Evolutionary conservation across 1,140 invertebrate species (phyloP).

Genomic region (Gerris buenoi): DNA sequence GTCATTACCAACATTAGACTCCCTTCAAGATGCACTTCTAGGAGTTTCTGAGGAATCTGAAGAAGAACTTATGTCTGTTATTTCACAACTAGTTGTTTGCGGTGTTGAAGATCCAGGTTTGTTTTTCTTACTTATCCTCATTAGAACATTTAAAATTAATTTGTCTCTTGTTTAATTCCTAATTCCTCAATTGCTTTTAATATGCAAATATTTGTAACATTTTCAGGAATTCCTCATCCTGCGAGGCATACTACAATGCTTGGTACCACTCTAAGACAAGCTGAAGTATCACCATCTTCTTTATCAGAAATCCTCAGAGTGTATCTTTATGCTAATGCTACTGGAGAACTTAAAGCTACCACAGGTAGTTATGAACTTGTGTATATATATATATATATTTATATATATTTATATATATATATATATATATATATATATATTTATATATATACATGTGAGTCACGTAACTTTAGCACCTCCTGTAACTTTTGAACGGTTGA

Average conservation of each 20-base stretch:
- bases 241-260: constrained; percentile 70
- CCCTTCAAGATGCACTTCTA: constrained; percentile 68
- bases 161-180: too few relatives aligned
- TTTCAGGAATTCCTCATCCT: constrained; percentile 79
- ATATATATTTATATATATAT: too few relatives aligned
- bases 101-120: constrained; percentile 87
- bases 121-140: too few relatives aligned
- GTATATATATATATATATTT: too few relatives aligned
- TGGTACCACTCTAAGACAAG: constrained; percentile 77
- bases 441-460: too few relatives aligned
- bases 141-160: too few relatives aligned
- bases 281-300: constrained; percentile 78
- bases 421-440: too few relatives aligned
- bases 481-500: too few relatives aligned
- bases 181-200: too few relatives aligned
- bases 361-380: too few relatives aligned
- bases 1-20: constrained; percentile 67
- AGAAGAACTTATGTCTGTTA: constrained; percentile 71
- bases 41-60: constrained; percentile 66
- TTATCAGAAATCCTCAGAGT: constrained; percentile 83
- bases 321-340: constrained; percentile 72
- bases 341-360: constrained; percentile 65
- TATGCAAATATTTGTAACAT: too few relatives aligned
- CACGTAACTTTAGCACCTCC: too few relatives aligned
- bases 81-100: constrained; percentile 77